phyloP scores from a whole-genome alignment of 2,797 vertebrate genomes.

The Gorsachius magnificus region DNA sequence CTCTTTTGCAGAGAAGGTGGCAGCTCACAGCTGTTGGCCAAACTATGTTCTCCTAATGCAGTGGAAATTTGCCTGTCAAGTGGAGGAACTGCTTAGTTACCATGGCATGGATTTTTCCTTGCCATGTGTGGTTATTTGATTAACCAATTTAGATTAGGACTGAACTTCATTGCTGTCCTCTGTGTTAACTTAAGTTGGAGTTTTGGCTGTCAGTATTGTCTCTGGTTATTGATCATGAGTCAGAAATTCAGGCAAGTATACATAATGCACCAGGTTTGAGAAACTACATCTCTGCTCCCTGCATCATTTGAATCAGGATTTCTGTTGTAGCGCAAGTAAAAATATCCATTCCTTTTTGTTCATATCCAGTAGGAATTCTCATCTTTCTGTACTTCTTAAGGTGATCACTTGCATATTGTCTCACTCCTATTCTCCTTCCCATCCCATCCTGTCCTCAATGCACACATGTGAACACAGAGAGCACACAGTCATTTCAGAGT shows the following conservation, averaged over 20 bases:
- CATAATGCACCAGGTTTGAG: neutral
- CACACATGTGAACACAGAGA: neutral
- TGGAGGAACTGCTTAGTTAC: neutral
- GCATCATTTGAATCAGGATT: neutral
- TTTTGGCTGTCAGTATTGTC: neutral
- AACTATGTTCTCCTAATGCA: neutral
- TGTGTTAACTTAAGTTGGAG: neutral
- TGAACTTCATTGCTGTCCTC: neutral
- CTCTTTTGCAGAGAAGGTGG: neutral
- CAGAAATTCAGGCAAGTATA: neutral
- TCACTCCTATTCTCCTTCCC: neutral
- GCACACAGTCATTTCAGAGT: rapidly evolving
- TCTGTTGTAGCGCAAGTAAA: neutral
- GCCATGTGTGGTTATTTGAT: neutral
- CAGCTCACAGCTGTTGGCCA: neutral
- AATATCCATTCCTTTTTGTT: neutral
- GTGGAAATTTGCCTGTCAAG: neutral
- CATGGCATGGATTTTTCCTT: neutral
- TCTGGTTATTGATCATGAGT: neutral
- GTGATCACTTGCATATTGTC: neutral
- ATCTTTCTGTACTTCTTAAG: neutral
- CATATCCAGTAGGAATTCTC: neutral
- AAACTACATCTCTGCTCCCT: neutral
- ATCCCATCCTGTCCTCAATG: neutral
- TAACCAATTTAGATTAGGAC: neutral